Base-by-base conservation (phyloP, 2,888 invertebrate species). In the Arrhopalites spinosus region DNA sequence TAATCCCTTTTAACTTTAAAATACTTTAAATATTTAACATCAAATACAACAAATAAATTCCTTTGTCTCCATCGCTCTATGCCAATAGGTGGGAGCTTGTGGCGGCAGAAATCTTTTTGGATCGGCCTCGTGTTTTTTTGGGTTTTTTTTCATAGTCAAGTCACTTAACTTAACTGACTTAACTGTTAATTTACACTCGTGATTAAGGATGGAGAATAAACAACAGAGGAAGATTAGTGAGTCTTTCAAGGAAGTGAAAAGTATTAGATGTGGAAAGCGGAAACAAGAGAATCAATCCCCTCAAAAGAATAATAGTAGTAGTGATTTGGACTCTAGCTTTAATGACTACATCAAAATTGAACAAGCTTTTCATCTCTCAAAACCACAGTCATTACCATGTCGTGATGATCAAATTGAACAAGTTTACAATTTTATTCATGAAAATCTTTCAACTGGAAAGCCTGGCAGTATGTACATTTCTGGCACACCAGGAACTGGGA, bases 401-500 rank as follows among this genome's bases (percentile, higher is more conserved):
- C 88, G 98, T 76, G 94, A 96, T 84, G 86, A 87, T 50, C 94
- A 98, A 86, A 88, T 93, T 11, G 85, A 87, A 2, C 89, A 90
- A 82, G 86, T 98, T 23, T 87, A 89, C 29, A 85, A 86, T 2
- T 95, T 94, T 85, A 87, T 98, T 69, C 85, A 86, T 17, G 87
- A 88, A 13, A 91, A 93, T 85, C 85, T 95, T 74, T 85, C 89
- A 2, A 87, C 88, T 0, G 87, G 89, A 80, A 88, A 87, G 45
- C 92, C 96, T 0, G 93, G 92, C 0, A 94, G 95, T 23, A 84
- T 98, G 73, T 99, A 98, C 85, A 90, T 99, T 59, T 97, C 96
- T 53, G 98, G 98, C 0, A 95, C 96, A 29, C 98, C 98, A 0
- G 99, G 98, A 5, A 98, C 98, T 0, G 98, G 96, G 0, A 98